Base-by-base conservation (phyloP, 2,797 vertebrate species). In the Epinephelus coioides region DNA sequence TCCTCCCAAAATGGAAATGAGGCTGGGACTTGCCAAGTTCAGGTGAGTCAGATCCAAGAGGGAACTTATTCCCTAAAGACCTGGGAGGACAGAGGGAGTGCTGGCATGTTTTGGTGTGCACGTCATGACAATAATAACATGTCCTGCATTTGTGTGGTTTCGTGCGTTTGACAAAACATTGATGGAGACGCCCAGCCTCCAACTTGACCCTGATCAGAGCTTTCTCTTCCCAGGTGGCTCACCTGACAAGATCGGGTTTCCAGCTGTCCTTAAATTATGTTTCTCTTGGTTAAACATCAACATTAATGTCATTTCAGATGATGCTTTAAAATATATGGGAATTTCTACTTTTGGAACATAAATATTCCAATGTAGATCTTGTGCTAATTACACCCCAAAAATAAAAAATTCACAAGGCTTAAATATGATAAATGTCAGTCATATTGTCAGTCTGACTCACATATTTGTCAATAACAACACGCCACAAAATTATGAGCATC, bases 211-310 rank as follows among this genome's bases (percentile, higher is more conserved):
- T 17, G 23, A 88, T 87, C 74, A 51, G 51, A 86, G 68, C 19
- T 61, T 57, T 80, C n/a, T 66, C 83, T 94, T 94, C 92, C 88
- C 91, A 93, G 89, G 88, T 92, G 87, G 86, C 86, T 94, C 90
- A 85, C 55, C 80, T 94, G 86, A 92, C 92, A 91, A 72, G 86
- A 88, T 94, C 76, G 18, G 30, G 71, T 93, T 90, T 91, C 89
- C 65, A 56, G 3, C 46, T 64, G 53, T 78, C 79, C 65, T 38
- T 80, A 56, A 60, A 19, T 40, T 15, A 40, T 46, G 2, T 72
- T 69, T 53, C 5, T 50, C 12, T n/a, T 1, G 66, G 13, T 40
- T 46, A 40, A 85, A 56, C 46, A 6, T 67, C 8, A 69, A 55
- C 50, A 69, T 12, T 43, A 38, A 60, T 3, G 5, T 43, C 5